Conservation (phyloP, 2,797 vertebrate species). For the Falco columbarius region DNA sequence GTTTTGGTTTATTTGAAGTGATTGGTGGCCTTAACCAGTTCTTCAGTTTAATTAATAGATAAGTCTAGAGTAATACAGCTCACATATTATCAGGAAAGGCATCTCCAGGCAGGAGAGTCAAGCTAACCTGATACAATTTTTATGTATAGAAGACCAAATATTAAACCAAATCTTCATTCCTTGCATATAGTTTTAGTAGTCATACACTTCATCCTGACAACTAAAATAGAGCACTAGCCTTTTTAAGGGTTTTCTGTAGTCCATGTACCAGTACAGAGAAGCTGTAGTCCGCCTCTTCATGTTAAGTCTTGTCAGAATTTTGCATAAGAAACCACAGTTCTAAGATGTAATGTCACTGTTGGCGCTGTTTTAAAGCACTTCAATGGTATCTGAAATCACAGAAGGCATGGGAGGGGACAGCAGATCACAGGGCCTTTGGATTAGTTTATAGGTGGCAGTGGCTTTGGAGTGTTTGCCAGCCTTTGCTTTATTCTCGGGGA, state of each 20-base stretch:
- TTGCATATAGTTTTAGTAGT: not conserved
- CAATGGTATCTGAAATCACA: slow-evolving; percentile 17
- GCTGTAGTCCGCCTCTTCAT: not conserved
- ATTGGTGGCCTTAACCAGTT: not conserved
- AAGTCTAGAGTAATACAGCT: not conserved
- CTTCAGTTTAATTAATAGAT: not conserved
- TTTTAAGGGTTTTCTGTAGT: not conserved
- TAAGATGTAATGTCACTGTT: slow-evolving; percentile 28
- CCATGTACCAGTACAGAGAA: not conserved
- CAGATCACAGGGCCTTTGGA: not conserved
- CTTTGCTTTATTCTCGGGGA: not conserved
- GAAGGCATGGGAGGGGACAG: not conserved
- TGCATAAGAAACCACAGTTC: slow-evolving; percentile 38
- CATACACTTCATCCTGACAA: not conserved
- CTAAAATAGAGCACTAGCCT: not conserved
- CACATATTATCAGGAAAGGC: not conserved
- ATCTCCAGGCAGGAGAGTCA: not conserved
- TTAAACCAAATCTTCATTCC: not conserved
- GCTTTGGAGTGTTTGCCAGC: not conserved
- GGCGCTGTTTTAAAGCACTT: not conserved
- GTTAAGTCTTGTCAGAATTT: slow-evolving; percentile 53
- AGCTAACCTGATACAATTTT: not conserved
- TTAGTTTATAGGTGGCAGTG: not conserved
- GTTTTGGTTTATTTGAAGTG: not conserved
- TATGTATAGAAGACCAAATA: not conserved